Evolutionary conservation across 1,140 invertebrate genomes (phyloP), one percentile per base, ranked within the genome.

Genomic region (Drosophila nannoptera): DNA sequence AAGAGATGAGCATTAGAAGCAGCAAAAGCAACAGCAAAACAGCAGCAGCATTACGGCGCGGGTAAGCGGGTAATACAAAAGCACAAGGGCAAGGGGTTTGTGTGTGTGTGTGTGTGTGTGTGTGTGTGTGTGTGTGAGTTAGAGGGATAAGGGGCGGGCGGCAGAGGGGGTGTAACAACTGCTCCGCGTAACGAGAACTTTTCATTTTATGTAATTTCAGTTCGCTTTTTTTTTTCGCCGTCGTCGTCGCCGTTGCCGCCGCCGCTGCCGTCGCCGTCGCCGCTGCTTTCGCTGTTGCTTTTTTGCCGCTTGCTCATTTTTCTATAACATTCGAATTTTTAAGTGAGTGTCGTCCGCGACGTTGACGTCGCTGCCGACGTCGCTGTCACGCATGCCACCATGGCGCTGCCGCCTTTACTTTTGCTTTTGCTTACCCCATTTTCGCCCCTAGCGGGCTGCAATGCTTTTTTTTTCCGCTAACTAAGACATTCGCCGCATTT

Each of bases 1-100:
- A 89, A 87, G 87, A 89, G 87, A 89, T 88, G 87, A 86, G 83
- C 71, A 83, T 82, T 88, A 87, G 78, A 84, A 77, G 77, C 45
- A 75, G 60, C 54, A 67, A 59, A 63, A 58, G 45, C 72, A 64
- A 46, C 56, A 73, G 49, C 45, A 58, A 48, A 58, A 43, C 43
- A 74, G 66, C 52, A 53, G 36, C 36, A 69, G n/a, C 53, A 67
- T 22, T 55, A 11, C 9, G 60, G 49, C 71, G 59, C 50, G 9
- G 7, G 4, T 45, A 7, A 11, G 45, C 6, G 14, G 29, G 4
- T 22, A 22, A 22, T 22, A 22, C 22, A 22, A 22, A 22, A 22
- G 22, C 22, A 22, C 22, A 22, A 22, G 29, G 48, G 7, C n/a
- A 42, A 4, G 0, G 33, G 22, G 33, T 22, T 22, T 22, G 22